Evolutionary conservation across 2,888 invertebrate genomes (phyloP).

Genomic region (Endotricha flammealis): DNA sequence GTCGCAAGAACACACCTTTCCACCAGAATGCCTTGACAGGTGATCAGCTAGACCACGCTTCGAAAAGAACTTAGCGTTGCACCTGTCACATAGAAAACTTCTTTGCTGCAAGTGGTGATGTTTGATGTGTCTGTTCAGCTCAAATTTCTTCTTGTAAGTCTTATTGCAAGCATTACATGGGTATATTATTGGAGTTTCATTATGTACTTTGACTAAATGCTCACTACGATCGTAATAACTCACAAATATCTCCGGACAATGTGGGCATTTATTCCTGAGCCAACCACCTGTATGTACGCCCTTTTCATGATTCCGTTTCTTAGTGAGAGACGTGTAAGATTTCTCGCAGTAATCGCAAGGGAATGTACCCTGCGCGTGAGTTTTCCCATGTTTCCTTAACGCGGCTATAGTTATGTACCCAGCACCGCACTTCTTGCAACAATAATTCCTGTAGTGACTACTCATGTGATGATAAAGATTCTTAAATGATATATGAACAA

Average conservation of each 20-base stretch:
- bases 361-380: conserved; percentile 71
- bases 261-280: conserved; percentile 68
- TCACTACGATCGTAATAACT: conserved; percentile 67
- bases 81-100: conserved; percentile 60
- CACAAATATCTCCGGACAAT: conserved; percentile 64
- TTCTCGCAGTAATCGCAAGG: conserved; percentile 75
- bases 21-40: conserved; percentile 50
- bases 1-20: conserved; percentile 49
- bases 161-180: conserved; percentile 69
- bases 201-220: conserved; percentile 59
- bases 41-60: conserved; percentile 63
- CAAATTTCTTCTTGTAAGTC: conserved; percentile 65
- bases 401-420: conserved; percentile 68
- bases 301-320: conserved; percentile 65
- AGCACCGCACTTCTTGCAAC: conserved; percentile 65
- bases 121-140: conserved; percentile 62
- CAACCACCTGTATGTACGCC: conserved; percentile 69
- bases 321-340: conserved; percentile 68
- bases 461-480: conserved; percentile 71
- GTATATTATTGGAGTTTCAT: conserved; percentile 50
- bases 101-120: conserved; percentile 66
- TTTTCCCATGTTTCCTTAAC: conserved; percentile 65
- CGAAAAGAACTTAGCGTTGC: conserved; percentile 65
- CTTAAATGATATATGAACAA: conserved; percentile 64
- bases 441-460: conserved; percentile 67